phyloP scores from a whole-genome alignment of 30 jellyfish, hydroid and myxozoan genomes.

The Clytia hemisphaerica region DNA sequence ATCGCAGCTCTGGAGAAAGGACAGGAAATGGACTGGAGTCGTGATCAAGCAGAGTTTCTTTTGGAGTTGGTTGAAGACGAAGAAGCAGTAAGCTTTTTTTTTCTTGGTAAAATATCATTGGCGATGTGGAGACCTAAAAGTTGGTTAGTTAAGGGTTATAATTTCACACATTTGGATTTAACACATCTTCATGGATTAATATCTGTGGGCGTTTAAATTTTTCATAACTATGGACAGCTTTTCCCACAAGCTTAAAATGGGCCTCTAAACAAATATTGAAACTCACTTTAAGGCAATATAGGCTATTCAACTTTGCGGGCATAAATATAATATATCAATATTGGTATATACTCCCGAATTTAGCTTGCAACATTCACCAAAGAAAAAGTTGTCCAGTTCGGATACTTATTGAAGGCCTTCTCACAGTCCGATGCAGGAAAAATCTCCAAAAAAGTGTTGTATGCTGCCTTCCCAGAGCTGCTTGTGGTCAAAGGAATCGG shows the following conservation, averaged over 20 bases:
- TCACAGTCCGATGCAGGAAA: constrained; percentile 64
- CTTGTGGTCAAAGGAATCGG: constrained; percentile 36
- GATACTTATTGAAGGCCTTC: constrained; percentile 39
- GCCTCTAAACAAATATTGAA: background rate
- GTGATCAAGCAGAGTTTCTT: constrained; percentile 43
- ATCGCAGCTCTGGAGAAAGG: constrained; percentile 12
- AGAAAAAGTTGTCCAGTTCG: constrained; percentile 49
- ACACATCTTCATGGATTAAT: too few species aligned
- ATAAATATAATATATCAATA: background rate
- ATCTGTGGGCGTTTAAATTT: too few species aligned
- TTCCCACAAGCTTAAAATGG: background rate
- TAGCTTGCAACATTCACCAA: constrained; percentile 37
- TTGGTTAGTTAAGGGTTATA: background rate
- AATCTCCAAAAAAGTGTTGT: constrained; percentile 38
- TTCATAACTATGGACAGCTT: constrained; percentile 21
- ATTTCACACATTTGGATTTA: too few species aligned
- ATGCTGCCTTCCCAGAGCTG: constrained; percentile 70
- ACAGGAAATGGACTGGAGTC: constrained; percentile 48
- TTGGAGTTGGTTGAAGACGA: background rate
- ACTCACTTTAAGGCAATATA: background rate
- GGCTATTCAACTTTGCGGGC: background rate
- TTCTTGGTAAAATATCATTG: background rate
- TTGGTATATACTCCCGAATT: background rate
- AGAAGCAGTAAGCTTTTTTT: background rate
- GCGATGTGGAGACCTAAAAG: background rate